phyloP scores from a whole-genome alignment of 2,888 invertebrate genomes.

The Lysandra coridon region DNA sequence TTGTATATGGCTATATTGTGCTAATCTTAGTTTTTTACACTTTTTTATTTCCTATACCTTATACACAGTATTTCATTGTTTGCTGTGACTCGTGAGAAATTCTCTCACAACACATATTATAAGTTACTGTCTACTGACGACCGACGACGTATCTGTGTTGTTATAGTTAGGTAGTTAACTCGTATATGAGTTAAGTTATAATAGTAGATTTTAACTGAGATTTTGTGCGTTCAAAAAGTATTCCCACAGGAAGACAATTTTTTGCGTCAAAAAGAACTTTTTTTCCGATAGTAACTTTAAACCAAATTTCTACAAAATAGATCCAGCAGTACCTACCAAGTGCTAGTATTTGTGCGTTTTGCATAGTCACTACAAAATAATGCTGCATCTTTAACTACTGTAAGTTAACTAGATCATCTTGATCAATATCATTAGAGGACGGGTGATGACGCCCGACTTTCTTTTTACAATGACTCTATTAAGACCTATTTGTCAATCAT shows the following conservation, averaged over 20 bases:
- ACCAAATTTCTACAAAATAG: background rate
- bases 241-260: too few relatives aligned
- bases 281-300: too few relatives aligned
- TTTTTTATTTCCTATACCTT: background rate
- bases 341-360: background rate
- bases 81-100: background rate
- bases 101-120: background rate
- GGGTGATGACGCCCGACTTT: background rate
- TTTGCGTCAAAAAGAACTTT: too few relatives aligned
- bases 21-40: background rate
- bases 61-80: background rate
- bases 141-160: background rate
- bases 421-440: background rate
- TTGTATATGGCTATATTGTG: background rate
- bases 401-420: constrained; percentile 1
- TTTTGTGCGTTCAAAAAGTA: too few relatives aligned
- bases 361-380: background rate
- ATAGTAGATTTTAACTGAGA: background rate
- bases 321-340: background rate
- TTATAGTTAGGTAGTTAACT: too few relatives aligned
- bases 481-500: background rate
- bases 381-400: background rate
- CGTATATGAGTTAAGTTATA: background rate
- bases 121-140: background rate
- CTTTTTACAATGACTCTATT: background rate